These are phyloP conservation scores for Paramormyrops hopkinsi DNA, from an alignment of 2,797 vertebrate species.

Conservation along the genomic window DNA sequence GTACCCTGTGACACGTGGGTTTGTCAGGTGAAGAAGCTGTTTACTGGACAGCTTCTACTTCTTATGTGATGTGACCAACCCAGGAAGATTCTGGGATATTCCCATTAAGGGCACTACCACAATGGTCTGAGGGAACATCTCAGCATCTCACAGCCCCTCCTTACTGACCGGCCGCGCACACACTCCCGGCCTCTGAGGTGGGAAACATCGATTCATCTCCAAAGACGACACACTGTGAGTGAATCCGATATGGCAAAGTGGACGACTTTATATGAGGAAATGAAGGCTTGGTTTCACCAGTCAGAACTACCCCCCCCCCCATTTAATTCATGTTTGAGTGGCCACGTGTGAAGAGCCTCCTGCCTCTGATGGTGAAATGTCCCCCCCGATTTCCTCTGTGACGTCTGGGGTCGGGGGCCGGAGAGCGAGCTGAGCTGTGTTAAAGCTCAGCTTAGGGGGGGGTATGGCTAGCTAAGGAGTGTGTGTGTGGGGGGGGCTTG, in stretches of 20 bases:
- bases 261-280: not conserved
- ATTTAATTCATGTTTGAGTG: not conserved
- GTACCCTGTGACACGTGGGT: not conserved
- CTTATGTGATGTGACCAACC: not conserved
- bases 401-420: not conserved
- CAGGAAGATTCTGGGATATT: not conserved
- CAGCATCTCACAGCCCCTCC: not conserved
- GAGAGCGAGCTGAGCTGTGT: not conserved
- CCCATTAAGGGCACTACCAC: not conserved
- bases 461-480: not conserved
- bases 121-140: not conserved
- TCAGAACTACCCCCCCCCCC: not conserved
- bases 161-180: not conserved
- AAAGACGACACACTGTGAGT: not conserved
- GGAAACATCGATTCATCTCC: not conserved
- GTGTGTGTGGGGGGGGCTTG: not conserved
- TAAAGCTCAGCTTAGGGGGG: not conserved
- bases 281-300: not conserved
- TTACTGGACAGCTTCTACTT: not conserved
- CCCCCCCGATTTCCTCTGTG: not conserved
- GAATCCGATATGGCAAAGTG: not conserved
- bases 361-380: not conserved
- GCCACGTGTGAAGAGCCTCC: not conserved
- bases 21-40: not conserved
- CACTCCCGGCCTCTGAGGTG: not conserved